phyloP scores from a whole-genome alignment of 2,113 vertebrate species.

The Trichomycterus rosablanca region DNA sequence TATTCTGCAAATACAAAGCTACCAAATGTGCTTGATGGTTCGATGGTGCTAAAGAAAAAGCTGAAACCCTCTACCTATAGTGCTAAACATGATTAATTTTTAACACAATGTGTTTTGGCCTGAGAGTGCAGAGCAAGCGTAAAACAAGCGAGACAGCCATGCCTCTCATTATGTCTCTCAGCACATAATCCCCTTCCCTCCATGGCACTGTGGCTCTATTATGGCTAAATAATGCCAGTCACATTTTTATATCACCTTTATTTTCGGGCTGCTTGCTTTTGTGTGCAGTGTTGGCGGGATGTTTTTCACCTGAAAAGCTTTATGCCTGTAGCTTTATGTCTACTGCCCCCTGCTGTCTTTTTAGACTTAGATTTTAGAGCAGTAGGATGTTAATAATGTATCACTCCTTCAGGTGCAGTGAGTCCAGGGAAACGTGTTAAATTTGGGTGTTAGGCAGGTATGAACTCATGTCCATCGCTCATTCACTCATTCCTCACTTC shows the following conservation, averaged over 20 bases:
- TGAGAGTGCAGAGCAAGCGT: background rate
- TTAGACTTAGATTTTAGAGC: no score
- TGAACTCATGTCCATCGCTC: no score
- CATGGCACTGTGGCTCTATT: background rate
- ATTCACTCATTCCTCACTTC: no score
- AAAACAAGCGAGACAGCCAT: background rate
- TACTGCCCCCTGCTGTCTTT: slow-evolving; percentile 59
- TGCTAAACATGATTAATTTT: slow-evolving; percentile 43
- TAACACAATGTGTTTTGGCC: slow-evolving; percentile 44
- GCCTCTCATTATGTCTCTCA: background rate
- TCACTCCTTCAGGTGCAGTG: no score
- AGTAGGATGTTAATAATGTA: no score
- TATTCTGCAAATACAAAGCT: slow-evolving; percentile 44
- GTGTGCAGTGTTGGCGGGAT: no score
- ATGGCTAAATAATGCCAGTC: slow-evolving; percentile 6
- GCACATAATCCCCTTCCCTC: background rate
- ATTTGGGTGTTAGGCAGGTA: no score
- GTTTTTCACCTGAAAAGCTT: no score
- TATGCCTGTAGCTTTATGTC: slow-evolving; percentile 22
- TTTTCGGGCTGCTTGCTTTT: background rate
- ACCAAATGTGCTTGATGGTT: slow-evolving; percentile 37
- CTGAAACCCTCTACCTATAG: slow-evolving; percentile 34
- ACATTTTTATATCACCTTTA: background rate
- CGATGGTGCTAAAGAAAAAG: slow-evolving; percentile 21
- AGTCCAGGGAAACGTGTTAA: no score